These are phyloP conservation scores for Rhimphoctona megacephalus DNA, from an alignment of 2,888 invertebrate genomes.

Conservation along the genomic window DNA sequence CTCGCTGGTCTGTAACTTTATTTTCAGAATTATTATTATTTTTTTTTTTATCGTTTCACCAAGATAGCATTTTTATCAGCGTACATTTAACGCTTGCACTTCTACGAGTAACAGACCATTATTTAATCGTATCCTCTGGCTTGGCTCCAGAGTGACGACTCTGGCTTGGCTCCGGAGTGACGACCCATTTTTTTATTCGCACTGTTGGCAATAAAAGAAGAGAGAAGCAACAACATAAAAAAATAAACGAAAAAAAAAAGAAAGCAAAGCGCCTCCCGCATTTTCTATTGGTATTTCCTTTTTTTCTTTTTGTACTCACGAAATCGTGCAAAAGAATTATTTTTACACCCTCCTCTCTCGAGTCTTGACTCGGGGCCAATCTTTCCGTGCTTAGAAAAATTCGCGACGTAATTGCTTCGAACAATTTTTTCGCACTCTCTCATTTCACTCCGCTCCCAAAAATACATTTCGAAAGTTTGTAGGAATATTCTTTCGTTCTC, in stretches of 20 bases:
- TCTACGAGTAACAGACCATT: constrained; percentile 84
- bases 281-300: constrained; percentile 61
- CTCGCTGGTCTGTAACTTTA: constrained; percentile 79
- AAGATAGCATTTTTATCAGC: constrained; percentile 84
- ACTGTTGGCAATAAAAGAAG: constrained; percentile 51
- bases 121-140: constrained; percentile 84
- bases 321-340: constrained; percentile 62
- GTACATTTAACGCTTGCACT: constrained; percentile 84
- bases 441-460: neutral
- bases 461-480: constrained; percentile 34
- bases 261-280: constrained; percentile 62
- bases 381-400: constrained; percentile 54
- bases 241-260: neutral
- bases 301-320: constrained; percentile 51
- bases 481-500: constrained; percentile 8
- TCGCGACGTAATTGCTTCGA: constrained; percentile 51
- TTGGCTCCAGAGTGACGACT: constrained; percentile 83
- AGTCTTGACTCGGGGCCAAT: constrained; percentile 45
- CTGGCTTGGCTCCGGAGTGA: no score
- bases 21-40: constrained; percentile 78
- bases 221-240: constrained; percentile 56
- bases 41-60: constrained; percentile 82
- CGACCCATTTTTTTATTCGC: constrained; percentile 81
- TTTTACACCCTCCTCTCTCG: constrained; percentile 50
- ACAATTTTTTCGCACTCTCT: constrained; percentile 2